Evolutionary conservation across 2,797 vertebrate species (phyloP).

Genomic region (Xerus rutilus): DNA sequence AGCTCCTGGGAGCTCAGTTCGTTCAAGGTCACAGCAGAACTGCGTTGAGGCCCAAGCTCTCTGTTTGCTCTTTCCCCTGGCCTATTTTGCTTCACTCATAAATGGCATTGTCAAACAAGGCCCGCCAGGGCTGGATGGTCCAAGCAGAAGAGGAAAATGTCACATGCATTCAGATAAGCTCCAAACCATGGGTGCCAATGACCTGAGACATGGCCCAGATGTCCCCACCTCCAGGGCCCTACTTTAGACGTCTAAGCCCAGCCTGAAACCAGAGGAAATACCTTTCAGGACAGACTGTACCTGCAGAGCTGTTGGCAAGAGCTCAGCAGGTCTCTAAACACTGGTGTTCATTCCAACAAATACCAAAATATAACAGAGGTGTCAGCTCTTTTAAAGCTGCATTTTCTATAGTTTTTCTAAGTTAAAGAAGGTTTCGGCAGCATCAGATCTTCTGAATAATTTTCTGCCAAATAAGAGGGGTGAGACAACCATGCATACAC

Average conservation of each 20-base stretch:
- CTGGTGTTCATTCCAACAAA: not conserved
- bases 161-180: not conserved
- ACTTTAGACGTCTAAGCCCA: not conserved
- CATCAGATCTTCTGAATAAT: slow-evolving; percentile 9
- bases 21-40: not conserved
- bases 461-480: slow-evolving; percentile 11
- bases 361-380: slow-evolving; percentile 73
- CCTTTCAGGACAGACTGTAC: slow-evolving; percentile 69
- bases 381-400: slow-evolving; percentile 62
- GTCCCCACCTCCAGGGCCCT: not conserved
- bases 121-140: not conserved
- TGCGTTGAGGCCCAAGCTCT: not conserved
- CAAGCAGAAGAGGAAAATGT: not conserved
- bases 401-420: slow-evolving; percentile 58
- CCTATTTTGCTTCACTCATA: not conserved
- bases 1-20: not conserved
- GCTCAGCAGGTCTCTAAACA: slow-evolving; percentile 64
- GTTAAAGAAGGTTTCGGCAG: slow-evolving; percentile 50
- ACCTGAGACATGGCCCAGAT: slow-evolving; percentile 49
- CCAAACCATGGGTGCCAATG: not conserved
- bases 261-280: slow-evolving; percentile 60
- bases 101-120: not conserved
- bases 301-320: slow-evolving; percentile 37
- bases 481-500: not conserved
- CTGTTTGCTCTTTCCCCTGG: not conserved